Conservation (phyloP, 2,797 vertebrate genomes). For the Steatocranus sp. region DNA sequence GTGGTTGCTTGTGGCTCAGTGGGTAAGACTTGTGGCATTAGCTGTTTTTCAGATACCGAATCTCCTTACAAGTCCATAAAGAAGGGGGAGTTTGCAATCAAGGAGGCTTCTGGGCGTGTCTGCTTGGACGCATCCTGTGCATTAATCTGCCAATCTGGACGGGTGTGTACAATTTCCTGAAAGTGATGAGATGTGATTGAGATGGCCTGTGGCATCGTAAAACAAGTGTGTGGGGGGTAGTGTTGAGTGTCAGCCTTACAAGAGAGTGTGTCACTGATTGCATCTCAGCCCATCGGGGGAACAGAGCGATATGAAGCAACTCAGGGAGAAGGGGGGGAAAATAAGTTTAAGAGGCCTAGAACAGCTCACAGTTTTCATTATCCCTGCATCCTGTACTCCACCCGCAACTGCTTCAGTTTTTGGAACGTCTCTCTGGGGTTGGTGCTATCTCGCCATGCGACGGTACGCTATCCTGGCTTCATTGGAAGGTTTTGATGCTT, state of each 20-base stretch:
- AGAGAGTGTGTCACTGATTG: slow-evolving; percentile 61
- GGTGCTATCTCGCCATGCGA: slow-evolving; percentile 16
- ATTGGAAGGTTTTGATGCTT: slow-evolving; percentile 64
- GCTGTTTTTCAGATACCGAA: slow-evolving; percentile 44
- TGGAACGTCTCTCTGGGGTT: slow-evolving; percentile 36
- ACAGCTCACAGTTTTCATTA: slow-evolving; percentile 63
- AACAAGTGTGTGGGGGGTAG: slow-evolving; percentile 17
- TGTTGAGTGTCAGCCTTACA: slow-evolving; percentile 51
- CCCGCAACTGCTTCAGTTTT: slow-evolving; percentile 31
- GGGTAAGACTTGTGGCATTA: slow-evolving; percentile 44
- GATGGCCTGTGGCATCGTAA: slow-evolving; percentile 47
- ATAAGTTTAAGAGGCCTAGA: slow-evolving; percentile 49
- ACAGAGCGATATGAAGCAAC: slow-evolving; percentile 56
- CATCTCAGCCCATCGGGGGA: slow-evolving; percentile 53
- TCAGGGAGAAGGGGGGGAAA: slow-evolving; percentile 7
- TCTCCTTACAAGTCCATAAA: slow-evolving; percentile 65
- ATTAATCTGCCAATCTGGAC: slow-evolving; percentile 58
- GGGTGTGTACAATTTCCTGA: slow-evolving; percentile 39
- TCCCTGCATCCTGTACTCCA: slow-evolving; percentile 37
- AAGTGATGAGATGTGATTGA: slow-evolving; percentile 50
- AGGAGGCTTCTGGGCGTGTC: slow-evolving; percentile 44
- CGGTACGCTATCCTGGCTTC: slow-evolving; percentile 40
- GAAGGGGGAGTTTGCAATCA: slow-evolving; percentile 48
- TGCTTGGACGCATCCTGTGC: slow-evolving; percentile 22
- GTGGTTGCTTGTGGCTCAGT: slow-evolving; percentile 48